Base-by-base conservation (phyloP, 2,113 vertebrate genomes). In the Falco punctatus region DNA sequence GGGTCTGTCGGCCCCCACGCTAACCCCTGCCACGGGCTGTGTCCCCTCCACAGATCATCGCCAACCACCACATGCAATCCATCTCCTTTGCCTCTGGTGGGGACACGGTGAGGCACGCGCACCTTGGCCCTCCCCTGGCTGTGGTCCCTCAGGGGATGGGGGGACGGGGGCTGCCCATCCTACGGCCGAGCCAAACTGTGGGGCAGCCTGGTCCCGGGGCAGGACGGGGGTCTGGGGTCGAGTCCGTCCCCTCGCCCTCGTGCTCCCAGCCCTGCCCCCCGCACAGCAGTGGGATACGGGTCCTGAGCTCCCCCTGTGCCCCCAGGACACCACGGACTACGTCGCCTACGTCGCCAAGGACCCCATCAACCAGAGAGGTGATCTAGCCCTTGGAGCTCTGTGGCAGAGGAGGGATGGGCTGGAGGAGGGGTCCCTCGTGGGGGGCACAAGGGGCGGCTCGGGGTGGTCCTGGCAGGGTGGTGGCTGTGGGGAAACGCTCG, bases 41-140 rank as follows among this genome's bases (percentile, higher is more conserved):
- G 15, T 44, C 44, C 44, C 14, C 52, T 26, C 69, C 52, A 4
- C 95, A 99, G 99, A 98, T 99, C 96, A 99, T 99, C 3, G 99
- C 99, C 30, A 99, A 98, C 87, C 98, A 99, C 92, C 98, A 98
- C 75, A 99, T 99, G 98, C 98, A 99, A 94, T 98, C 98, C 75
- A 99, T 99, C 97, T 99, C 99, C 54, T 98, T 99, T 15, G 99
- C 99, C 57, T 99, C 99, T 0, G 99, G 99, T 6, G 99, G 99
- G 86, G 99, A 99, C 97, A 98, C 98, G 90, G 98, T 98, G 94
- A 98, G 98, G 90, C 55, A 24, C 5, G 1, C 11, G 0, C 4
- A 0, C 16, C 73, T 15, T 9, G 9, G 10, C 44, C 51, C 18
- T 35, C 32, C 55, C 44, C 26, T 6, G 15, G 15, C 67, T 40